Evolutionary conservation across 1,140 invertebrate species (phyloP).

Genomic region (Coenobita brevimanus): DNA sequence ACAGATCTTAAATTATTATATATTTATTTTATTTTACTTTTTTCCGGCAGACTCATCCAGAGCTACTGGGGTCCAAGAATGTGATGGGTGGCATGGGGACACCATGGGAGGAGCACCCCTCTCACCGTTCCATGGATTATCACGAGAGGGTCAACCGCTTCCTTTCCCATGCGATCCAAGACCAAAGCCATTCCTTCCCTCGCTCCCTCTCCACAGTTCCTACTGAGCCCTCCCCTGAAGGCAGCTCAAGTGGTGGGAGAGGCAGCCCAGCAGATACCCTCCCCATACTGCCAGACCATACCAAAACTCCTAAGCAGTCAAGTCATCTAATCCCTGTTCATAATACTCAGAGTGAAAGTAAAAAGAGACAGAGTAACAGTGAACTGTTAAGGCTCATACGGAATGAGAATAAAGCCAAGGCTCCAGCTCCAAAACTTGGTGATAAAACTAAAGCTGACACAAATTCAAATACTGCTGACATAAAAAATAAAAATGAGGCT

Average conservation of each 20-base stretch:
- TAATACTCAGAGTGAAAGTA: background rate
- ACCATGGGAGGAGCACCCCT: constrained; percentile 28
- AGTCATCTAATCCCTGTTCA: background rate
- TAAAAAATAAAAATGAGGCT: background rate
- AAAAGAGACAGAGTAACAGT: background rate
- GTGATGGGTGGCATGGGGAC: constrained; percentile 14
- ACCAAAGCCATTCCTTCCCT: constrained; percentile 16
- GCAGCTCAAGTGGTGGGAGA: constrained; percentile 12
- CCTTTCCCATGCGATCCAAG: constrained; percentile 47
- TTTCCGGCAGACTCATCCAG: constrained; percentile 31
- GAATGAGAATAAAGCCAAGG: constrained; percentile 13
- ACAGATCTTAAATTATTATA: too few species aligned
- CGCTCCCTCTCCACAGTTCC: constrained; percentile 26
- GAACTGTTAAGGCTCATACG: background rate
- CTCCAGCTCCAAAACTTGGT: constrained; percentile 8
- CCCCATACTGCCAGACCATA: background rate
- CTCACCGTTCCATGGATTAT: constrained; percentile 41
- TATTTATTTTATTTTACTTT: too few species aligned
- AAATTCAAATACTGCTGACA: background rate
- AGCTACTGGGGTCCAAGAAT: constrained; percentile 26
- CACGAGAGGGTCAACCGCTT: constrained; percentile 36
- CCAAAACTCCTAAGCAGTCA: background rate
- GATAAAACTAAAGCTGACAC: background rate
- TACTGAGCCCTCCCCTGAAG: background rate
- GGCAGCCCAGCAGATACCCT: constrained; percentile 28